phyloP scores from a whole-genome alignment of 1,140 invertebrate genomes.

The Heliconius hewitsoni region DNA sequence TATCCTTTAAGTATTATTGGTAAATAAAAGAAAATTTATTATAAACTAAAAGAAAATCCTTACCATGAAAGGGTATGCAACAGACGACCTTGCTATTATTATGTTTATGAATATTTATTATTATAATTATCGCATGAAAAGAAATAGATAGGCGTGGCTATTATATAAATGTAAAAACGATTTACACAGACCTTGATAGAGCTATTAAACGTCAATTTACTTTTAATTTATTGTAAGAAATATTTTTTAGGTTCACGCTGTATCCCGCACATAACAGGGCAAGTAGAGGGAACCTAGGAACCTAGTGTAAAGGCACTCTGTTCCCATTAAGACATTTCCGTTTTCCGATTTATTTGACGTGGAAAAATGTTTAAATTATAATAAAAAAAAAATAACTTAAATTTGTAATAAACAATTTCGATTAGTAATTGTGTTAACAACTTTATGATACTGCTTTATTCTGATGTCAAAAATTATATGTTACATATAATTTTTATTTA shows the following conservation, averaged over 20 bases:
- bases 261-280: too few species aligned
- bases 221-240: background rate
- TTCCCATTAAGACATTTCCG: background rate
- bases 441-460: too few species aligned
- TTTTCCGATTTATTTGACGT: too few species aligned
- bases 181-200: constrained; percentile 5
- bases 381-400: too few species aligned
- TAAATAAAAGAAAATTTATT: background rate
- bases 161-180: background rate
- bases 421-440: too few species aligned
- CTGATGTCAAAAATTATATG: too few species aligned
- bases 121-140: background rate
- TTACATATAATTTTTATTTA: too few species aligned
- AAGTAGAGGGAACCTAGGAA: too few species aligned
- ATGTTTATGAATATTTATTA: background rate
- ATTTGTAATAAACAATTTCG: too few species aligned
- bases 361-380: too few species aligned
- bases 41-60: background rate
- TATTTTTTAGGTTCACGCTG: too few species aligned
- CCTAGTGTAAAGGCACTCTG: too few species aligned
- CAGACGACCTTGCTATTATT: background rate
- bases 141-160: constrained; percentile 3
- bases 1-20: background rate
- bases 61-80: background rate
- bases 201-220: background rate